Percentiles rank a stretch among this genome's conserved stretches.
Conservation (phyloP, 2,113 vertebrate genomes). For the Aix galericulata region DNA sequence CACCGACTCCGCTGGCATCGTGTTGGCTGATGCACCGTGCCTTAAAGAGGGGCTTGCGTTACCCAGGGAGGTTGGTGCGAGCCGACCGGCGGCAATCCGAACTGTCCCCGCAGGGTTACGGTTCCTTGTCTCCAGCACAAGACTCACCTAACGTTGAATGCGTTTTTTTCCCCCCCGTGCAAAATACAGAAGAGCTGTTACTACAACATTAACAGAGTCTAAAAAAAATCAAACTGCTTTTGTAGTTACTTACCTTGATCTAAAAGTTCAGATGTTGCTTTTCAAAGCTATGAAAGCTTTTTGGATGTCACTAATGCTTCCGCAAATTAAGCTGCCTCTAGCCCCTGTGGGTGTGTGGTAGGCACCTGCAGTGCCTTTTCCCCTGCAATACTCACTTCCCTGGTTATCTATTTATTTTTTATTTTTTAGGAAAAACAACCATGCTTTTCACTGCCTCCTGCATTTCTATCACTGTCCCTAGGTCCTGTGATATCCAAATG, state of each 20-base stretch:
- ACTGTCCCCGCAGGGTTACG: not conserved
- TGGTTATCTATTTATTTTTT: no score
- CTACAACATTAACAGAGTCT: not conserved
- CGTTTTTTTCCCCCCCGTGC: fast-evolving
- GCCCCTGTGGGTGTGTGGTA: not conserved
- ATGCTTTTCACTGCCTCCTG: not conserved
- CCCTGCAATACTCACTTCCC: not conserved
- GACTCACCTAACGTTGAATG: not conserved
- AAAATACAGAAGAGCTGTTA: not conserved
- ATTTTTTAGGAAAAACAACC: not conserved
- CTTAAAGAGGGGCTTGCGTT: not conserved
- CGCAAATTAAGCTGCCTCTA: not conserved
- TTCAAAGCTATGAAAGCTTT: not conserved
- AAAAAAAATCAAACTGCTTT: not conserved
- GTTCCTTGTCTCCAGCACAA: not conserved
- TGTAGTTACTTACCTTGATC: not conserved
- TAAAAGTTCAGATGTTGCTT: not conserved
- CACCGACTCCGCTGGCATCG: not conserved
- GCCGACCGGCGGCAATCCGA: not conserved
- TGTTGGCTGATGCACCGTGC: not conserved
- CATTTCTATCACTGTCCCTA: not conserved
- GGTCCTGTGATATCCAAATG: not conserved
- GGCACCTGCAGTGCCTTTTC: fast-evolving
- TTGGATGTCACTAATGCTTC: not conserved
- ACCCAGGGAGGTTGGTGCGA: not conserved